These are phyloP conservation scores for Xanthorhoe spadicearia DNA, from an alignment of 2,888 invertebrate species.

Conservation along the genomic window DNA sequence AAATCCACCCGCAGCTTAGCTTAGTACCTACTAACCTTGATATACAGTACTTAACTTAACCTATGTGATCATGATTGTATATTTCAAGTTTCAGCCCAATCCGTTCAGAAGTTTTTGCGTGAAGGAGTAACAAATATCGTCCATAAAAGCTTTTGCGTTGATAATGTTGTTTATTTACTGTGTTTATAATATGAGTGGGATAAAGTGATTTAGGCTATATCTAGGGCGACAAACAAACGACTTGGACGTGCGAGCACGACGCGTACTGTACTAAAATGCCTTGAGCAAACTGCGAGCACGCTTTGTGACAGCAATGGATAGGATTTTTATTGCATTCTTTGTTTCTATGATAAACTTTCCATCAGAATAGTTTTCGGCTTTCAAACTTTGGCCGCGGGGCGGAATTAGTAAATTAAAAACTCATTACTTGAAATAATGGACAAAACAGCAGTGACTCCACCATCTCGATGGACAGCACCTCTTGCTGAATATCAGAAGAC, in stretches of 20 bases:
- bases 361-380: not conserved
- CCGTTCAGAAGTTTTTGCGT: too few species aligned
- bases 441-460: constrained; percentile 69
- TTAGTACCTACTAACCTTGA: too few species aligned
- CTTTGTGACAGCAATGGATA: constrained; percentile 26
- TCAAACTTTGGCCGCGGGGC: too few species aligned
- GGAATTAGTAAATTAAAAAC: too few species aligned
- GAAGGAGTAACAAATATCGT: too few species aligned
- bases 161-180: too few species aligned
- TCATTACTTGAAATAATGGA: constrained; percentile 71
- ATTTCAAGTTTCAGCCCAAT: too few species aligned
- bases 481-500: constrained; percentile 74
- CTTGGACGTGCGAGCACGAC: constrained; percentile 17
- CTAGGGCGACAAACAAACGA: constrained; percentile 24
- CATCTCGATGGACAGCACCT: constrained; percentile 73
- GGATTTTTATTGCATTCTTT: constrained; percentile 38
- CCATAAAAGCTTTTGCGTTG: too few species aligned
- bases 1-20: too few species aligned
- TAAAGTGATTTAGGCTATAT: constrained; percentile 5
- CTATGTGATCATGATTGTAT: too few species aligned
- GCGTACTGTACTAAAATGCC: constrained; percentile 17
- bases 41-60: too few species aligned
- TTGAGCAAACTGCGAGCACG: constrained; percentile 17
- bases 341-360: constrained; percentile 8
- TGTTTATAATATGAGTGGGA: too few species aligned